These are phyloP conservation scores for Tipula vernalis DNA, from an alignment of 2,888 invertebrate genomes.

Conservation along the genomic window DNA sequence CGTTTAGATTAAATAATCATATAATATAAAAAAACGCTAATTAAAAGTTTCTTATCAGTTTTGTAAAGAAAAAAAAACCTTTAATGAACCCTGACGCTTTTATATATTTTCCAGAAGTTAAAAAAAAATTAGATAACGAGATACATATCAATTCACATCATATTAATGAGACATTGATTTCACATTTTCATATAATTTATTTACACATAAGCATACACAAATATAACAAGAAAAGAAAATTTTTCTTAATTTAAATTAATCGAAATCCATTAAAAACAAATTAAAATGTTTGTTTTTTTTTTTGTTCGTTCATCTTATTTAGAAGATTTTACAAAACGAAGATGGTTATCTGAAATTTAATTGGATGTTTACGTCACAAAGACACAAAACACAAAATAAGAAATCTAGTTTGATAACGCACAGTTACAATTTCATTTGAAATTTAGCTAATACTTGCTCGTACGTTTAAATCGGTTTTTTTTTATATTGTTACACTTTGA, in stretches of 20 bases:
- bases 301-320: neutral
- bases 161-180: constrained; percentile 4
- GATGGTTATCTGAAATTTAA: neutral
- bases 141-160: neutral
- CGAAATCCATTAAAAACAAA: neutral
- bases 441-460: neutral
- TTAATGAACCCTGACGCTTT: neutral
- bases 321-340: neutral
- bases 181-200: neutral
- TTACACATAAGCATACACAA: neutral
- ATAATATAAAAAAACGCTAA: neutral
- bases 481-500: neutral
- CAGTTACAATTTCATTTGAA: neutral
- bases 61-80: neutral
- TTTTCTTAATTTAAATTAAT: neutral
- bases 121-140: neutral
- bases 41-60: neutral
- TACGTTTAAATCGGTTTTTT: neutral
- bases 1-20: neutral
- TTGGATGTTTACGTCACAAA: neutral
- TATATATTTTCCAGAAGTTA: neutral
- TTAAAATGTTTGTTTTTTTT: neutral
- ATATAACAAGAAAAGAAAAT: neutral
- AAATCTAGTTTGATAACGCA: neutral
- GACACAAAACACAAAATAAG: neutral